Base-by-base conservation (phyloP, 2,797 vertebrate species). In the Geotrypetes seraphini region DNA sequence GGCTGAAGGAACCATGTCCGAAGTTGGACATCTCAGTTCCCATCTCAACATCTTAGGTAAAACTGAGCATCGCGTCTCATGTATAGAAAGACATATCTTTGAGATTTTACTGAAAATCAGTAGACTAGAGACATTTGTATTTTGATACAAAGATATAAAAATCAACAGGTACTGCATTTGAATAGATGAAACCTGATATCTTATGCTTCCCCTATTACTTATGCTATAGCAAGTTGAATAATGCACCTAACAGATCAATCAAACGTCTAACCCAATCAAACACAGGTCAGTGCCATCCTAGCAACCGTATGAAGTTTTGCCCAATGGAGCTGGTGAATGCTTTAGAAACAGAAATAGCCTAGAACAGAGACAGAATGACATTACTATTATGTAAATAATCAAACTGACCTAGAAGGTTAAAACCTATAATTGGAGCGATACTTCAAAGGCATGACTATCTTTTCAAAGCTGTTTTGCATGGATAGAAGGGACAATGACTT, bases 341-440 rank as follows among this genome's bases (percentile, higher is more conserved):
- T 85, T 87, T 86, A 86, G 88, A 83, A 85, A 79, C 64, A 76
- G 60, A 75, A 83, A 87, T 89, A 86, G 81, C 74, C 62, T 81
- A 59, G 81, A 86, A 90, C 88, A 88, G 78, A 78, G 74, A 76
- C 77, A 88, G 83, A 90, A 95, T 91, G 90, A 93, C 81, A 86
- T 74, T 66, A 79, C 83, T 84, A 88, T 93, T 92, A 91, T 91
- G 86, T 92, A 90, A 93, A 91, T 96, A 96, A 97, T 95, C 87
- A 92, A 89, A 87, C 78, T 79, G 91, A 95, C 91, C 90, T 87
- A 63, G 80, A 72, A 82, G 91, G 91, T 94, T 94, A 96, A 96
- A 96, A 86, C 91, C 88, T 69, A 76, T 96, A 92, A 96, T 95
- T 96, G 90, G 90, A 91, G 86, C 86, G 89, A 90, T 92, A 89